Evolutionary conservation across 2,113 vertebrate species (phyloP), one percentile per base, ranked within the genome.

Genomic region (Phodopus roborovskii): DNA sequence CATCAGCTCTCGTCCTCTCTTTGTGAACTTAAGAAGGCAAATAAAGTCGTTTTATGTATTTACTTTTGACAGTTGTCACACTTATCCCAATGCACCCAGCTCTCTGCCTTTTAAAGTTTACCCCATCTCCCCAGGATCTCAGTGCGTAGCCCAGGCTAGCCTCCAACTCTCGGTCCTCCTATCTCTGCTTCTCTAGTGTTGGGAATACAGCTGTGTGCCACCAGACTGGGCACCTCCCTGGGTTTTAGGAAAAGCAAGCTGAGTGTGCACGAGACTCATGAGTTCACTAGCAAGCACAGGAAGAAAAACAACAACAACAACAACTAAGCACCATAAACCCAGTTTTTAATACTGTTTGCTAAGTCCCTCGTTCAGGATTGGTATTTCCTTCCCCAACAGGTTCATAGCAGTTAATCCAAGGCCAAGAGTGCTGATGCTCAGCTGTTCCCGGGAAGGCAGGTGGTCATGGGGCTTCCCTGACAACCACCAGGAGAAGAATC

Each of bases 1-100:
- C 90, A 62, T 90, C 96, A 93, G 92, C 88, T 94, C 85, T 53
- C 1, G 0, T 48, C 90, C 90, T 62, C 90, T 82, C 87, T 96
- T 81, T 79, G 50, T 64, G 77, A 94, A 88, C 48, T 33, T 16
- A 87, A 0, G n/a, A 45, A 96, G 84, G 81, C 93, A 58, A 74
- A 92, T 17, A 28, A 70, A 88, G 92, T 39, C 36, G 87, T 92
- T 56, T 73, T 39, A 56, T 88, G 56, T 88, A 53, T 73, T 58
- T 73, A 26, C 73, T 58, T 56, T 19, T 73, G 56, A 33, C 66
- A 48, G 33, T 70, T 4, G 3, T 71, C 92, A 94, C 82, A 48
- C 39, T 81, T n/a, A 62, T n/a, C 48, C 82, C 73, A 39, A 33
- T 30, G n/a, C 39, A 45, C 56, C 1, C 8, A n/a, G 68, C 22